Evolutionary conservation across 2,797 vertebrate species (phyloP).

Genomic region (Oreochromis mossambicus): DNA sequence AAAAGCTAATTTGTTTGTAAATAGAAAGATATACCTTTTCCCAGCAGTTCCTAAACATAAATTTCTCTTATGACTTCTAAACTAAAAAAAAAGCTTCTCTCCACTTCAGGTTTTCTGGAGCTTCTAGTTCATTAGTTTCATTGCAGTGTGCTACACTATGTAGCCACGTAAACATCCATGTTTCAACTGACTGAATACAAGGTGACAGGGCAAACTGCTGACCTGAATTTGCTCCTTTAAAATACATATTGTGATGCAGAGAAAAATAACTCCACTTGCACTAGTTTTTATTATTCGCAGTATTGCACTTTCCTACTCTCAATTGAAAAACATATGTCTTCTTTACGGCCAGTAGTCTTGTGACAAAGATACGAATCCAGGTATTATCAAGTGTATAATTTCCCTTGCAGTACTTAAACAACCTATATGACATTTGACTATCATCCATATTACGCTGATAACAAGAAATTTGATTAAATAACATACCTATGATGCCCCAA

Average conservation of each 20-base stretch:
- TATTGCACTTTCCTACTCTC: background rate
- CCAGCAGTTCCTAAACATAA: background rate
- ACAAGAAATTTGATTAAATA: background rate
- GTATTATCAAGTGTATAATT: background rate
- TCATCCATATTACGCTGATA: background rate
- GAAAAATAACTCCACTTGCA: background rate
- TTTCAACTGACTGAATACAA: conserved; percentile 39
- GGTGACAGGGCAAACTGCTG: conserved; percentile 49
- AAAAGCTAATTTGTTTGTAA: background rate
- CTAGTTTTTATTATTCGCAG: conserved; percentile 2
- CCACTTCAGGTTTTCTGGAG: background rate
- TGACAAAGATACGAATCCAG: background rate
- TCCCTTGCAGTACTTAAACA: background rate
- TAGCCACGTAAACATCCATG: conserved; percentile 28
- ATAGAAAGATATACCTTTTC: background rate
- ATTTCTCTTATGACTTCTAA: background rate
- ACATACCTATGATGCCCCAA: background rate
- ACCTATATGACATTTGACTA: background rate
- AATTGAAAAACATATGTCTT: conserved; percentile 3
- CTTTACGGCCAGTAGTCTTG: background rate
- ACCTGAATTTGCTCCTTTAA: conserved; percentile 54
- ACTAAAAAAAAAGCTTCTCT: background rate
- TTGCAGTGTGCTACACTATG: conserved; percentile 17
- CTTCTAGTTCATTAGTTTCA: background rate
- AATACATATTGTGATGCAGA: conserved; percentile 40